phyloP scores from a whole-genome alignment of 2,888 invertebrate genomes.

The Dynastes tityus region DNA sequence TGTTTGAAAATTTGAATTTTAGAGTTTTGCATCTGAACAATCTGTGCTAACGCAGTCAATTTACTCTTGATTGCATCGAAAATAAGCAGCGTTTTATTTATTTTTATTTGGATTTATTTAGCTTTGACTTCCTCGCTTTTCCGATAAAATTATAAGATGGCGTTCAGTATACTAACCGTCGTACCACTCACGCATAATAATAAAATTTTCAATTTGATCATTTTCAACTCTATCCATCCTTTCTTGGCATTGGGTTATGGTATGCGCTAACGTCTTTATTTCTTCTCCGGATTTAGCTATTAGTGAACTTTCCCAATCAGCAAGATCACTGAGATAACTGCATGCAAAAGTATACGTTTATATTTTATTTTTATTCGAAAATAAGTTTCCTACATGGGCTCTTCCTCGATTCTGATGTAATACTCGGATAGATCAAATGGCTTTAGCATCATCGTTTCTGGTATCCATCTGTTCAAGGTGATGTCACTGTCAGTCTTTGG shows the following conservation, averaged over 20 bases:
- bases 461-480: conserved; percentile 42
- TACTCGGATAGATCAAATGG: conserved; percentile 41
- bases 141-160: too few species aligned
- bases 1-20: too few species aligned
- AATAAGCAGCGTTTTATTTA: too few species aligned
- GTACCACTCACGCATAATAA: conserved; percentile 45
- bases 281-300: conserved; percentile 28
- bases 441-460: conserved; percentile 39
- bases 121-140: too few species aligned
- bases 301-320: conserved; percentile 32
- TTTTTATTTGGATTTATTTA: too few species aligned
- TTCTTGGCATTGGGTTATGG: conserved; percentile 33
- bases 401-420: conserved; percentile 1
- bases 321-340: conserved; percentile 36
- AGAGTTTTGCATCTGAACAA: too few species aligned
- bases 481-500: neutral
- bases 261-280: conserved; percentile 16
- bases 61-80: too few species aligned
- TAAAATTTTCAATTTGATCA: conserved; percentile 48
- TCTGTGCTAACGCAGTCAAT: too few species aligned
- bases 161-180: conserved; percentile 20
- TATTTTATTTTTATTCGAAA: neutral
- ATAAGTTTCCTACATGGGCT: conserved; percentile 21
- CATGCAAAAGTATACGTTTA: neutral
- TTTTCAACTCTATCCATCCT: conserved; percentile 48